Conservation (phyloP, 2,797 vertebrate species). For the Dallia pectoralis region DNA sequence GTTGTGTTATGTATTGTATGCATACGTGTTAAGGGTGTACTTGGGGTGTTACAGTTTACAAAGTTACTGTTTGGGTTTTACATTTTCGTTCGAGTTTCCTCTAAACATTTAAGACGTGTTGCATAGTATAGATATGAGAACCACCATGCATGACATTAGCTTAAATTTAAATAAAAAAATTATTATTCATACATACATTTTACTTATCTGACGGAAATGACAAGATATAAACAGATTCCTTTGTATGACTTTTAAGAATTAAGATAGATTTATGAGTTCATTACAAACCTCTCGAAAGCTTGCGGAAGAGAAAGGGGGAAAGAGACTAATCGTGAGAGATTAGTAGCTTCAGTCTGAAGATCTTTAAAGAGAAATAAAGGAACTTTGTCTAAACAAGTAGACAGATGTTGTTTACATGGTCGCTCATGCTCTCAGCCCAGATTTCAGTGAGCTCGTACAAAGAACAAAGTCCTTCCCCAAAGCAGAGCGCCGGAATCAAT, state of each 20-base stretch:
- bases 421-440: background rate
- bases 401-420: background rate
- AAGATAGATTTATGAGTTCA: conserved; percentile 59
- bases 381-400: conserved; percentile 14
- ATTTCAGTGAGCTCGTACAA: background rate
- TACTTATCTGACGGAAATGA: conserved; percentile 34
- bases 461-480: background rate
- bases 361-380: conserved; percentile 31
- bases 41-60: conserved; percentile 2
- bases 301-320: background rate
- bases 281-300: conserved; percentile 29
- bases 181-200: background rate
- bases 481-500: background rate
- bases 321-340: no score
- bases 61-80: background rate
- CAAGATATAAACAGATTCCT: conserved; percentile 53
- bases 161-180: background rate
- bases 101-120: background rate
- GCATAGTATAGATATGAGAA: background rate
- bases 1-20: conserved; percentile 9
- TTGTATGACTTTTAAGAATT: conserved; percentile 9
- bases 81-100: background rate
- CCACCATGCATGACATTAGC: background rate
- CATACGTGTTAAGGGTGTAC: no score
- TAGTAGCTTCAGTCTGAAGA: no score